These are phyloP conservation scores for Allacma fusca DNA, from an alignment of 2,888 invertebrate species.

Conservation along the genomic window DNA sequence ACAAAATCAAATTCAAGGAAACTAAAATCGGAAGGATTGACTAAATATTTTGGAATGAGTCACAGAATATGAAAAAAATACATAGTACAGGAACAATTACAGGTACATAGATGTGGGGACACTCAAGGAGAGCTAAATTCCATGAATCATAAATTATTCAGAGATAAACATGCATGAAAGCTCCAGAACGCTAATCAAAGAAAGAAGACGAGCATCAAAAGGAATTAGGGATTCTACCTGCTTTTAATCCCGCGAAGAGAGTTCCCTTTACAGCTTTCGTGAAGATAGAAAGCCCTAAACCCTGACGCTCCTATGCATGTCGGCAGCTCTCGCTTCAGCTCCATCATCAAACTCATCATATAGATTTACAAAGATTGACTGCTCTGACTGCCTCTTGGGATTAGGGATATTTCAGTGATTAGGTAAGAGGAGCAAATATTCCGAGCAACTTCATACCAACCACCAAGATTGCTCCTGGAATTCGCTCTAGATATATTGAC, in stretches of 20 bases:
- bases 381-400: constrained; percentile 30
- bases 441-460: no score
- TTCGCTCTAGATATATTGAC: no score
- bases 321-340: not conserved
- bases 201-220: not conserved
- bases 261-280: not conserved
- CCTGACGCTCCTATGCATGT: not conserved
- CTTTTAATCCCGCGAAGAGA: not conserved
- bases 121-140: no score
- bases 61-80: no score
- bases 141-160: not conserved
- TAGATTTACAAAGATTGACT: constrained; percentile 42
- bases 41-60: no score
- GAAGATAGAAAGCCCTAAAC: not conserved
- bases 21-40: no score
- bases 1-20: no score
- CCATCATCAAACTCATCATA: constrained; percentile 28
- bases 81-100: no score
- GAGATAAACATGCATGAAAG: not conserved
- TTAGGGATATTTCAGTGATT: constrained; percentile 30
- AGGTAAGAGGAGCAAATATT: constrained; percentile 2
- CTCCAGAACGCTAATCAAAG: not conserved
- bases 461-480: not conserved
- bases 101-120: no score
- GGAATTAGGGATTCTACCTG: not conserved